Conservation (phyloP, 2,888 invertebrate species). For the Drosophila limbata region DNA sequence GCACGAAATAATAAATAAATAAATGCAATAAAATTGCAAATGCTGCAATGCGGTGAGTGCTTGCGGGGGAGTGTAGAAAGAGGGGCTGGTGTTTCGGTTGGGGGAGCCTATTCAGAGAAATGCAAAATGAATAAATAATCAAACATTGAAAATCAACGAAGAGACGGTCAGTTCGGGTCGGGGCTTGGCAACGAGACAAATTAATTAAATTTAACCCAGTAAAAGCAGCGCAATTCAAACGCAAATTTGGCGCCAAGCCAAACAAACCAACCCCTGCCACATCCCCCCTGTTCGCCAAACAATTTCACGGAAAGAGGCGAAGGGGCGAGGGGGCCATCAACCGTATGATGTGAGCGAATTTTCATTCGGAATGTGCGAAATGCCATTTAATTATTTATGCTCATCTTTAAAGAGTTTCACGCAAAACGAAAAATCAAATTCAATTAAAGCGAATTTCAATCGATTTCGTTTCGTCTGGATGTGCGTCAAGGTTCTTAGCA, state of each 20-base stretch:
- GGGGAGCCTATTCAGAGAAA: slow-evolving; percentile 60
- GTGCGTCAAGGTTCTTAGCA: slow-evolving; percentile 43
- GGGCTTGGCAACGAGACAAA: slow-evolving; percentile 65
- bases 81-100: neutral
- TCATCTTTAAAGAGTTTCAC: slow-evolving; percentile 59
- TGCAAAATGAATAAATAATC: slow-evolving; percentile 78
- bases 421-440: slow-evolving; percentile 38
- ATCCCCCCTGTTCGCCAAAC: neutral
- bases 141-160: slow-evolving; percentile 58
- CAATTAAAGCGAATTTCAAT: slow-evolving; percentile 63
- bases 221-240: slow-evolving; percentile 67
- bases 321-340: neutral
- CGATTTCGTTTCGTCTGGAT: slow-evolving; percentile 60
- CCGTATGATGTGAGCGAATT: slow-evolving; percentile 48
- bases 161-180: slow-evolving; percentile 4
- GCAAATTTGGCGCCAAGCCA: slow-evolving; percentile 65
- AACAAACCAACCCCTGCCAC: slow-evolving; percentile 25
- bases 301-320: neutral
- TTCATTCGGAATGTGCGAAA: slow-evolving; percentile 71
- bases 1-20: slow-evolving; percentile 75
- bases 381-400: slow-evolving; percentile 75
- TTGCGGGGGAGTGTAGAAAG: neutral
- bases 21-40: slow-evolving; percentile 78
- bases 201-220: slow-evolving; percentile 81
- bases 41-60: slow-evolving; percentile 60